phyloP scores from a whole-genome alignment of 1,140 invertebrate genomes.

The Gryllus bimaculatus region DNA sequence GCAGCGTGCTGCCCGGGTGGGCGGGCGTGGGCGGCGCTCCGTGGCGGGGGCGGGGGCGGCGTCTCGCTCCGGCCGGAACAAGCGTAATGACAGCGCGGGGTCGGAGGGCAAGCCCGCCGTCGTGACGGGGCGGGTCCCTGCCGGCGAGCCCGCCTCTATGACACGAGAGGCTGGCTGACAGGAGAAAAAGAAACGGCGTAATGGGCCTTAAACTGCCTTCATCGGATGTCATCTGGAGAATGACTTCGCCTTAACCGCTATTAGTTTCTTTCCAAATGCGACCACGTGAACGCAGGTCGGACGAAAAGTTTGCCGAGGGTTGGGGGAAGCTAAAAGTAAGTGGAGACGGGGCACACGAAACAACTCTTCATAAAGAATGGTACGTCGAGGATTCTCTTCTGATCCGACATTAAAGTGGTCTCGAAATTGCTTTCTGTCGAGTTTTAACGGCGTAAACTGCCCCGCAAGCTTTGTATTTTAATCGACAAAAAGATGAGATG shows the following conservation, averaged over 20 bases:
- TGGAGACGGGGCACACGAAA: background rate
- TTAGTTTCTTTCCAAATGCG: conserved; percentile 2
- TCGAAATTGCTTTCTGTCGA: background rate
- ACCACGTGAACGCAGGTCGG: background rate
- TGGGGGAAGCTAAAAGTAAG: background rate
- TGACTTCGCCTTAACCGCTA: conserved; percentile 3
- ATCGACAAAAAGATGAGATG: background rate
- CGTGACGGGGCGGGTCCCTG: background rate
- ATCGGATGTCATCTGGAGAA: conserved; percentile 3
- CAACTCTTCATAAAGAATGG: background rate
- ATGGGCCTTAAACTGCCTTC: conserved; percentile 3
- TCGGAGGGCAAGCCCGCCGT: background rate
- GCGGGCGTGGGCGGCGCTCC: too few species aligned
- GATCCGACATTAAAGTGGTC: background rate
- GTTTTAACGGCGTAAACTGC: background rate
- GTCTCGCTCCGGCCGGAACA: background rate
- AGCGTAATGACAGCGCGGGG: conserved; percentile 2
- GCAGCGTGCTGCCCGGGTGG: too few species aligned
- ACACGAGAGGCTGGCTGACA: background rate
- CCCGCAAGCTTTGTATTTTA: background rate
- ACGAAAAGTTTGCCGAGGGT: background rate
- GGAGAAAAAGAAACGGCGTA: background rate
- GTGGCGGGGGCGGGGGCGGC: background rate
- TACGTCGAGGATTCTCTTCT: background rate
- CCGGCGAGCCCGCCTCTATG: background rate